Conservation (phyloP, 2,888 invertebrate species). For the Encarsia formosa region DNA sequence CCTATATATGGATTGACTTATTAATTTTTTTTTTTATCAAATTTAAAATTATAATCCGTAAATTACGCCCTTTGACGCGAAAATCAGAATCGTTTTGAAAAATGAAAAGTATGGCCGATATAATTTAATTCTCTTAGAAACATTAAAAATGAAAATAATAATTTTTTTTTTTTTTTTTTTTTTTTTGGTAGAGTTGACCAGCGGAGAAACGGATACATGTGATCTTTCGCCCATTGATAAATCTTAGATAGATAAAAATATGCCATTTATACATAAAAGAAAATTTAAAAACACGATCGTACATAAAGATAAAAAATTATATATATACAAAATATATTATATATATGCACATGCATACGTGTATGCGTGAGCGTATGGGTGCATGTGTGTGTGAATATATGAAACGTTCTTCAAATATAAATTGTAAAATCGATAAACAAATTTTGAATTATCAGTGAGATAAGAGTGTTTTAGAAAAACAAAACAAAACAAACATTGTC, state of each 20-base stretch:
- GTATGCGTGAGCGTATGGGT: slow-evolving; percentile 20
- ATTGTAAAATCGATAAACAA: slow-evolving; percentile 29
- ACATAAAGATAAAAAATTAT: slow-evolving; percentile 19
- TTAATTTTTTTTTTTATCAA: no score
- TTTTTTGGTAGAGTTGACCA: slow-evolving; percentile 5
- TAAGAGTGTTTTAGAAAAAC: slow-evolving; percentile 13
- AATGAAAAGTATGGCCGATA: no score
- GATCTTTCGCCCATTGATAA: slow-evolving; percentile 31
- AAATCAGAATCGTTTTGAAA: no score
- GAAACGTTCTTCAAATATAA: slow-evolving; percentile 31
- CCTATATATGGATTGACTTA: no score
- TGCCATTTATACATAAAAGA: slow-evolving; percentile 28
- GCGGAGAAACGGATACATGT: slow-evolving; percentile 17
- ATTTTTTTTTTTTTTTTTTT: no score
- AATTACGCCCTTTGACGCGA: no score
- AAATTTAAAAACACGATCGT: slow-evolving; percentile 20
- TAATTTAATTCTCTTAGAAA: no score
- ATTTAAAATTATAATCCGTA: no score
- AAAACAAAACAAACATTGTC: slow-evolving; percentile 29
- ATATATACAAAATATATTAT: slow-evolving; percentile 22
- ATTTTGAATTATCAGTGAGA: slow-evolving; percentile 11
- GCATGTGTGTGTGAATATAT: slow-evolving; percentile 28
- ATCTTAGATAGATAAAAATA: slow-evolving; percentile 29
- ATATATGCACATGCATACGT: slow-evolving; percentile 23
- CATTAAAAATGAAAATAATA: no score